Conservation (phyloP, 2,797 vertebrate species). For the Hippoglossus hippoglossus region DNA sequence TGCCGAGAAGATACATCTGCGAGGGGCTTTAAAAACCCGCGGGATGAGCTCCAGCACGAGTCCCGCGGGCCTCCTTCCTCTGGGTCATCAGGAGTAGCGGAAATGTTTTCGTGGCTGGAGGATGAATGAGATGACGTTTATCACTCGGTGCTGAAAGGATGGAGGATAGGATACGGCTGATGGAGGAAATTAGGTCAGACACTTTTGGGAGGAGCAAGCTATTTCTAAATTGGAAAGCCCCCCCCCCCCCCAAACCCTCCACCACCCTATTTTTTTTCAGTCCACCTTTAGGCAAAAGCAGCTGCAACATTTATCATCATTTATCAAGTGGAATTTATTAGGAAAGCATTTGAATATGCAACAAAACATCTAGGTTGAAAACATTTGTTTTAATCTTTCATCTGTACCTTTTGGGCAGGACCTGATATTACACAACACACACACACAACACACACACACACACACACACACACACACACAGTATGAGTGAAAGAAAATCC, state of each 20-base stretch:
- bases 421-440: conserved; percentile 28
- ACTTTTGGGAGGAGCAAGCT: conserved; percentile 8
- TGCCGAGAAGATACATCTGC: conserved; percentile 9
- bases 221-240: conserved; percentile 10
- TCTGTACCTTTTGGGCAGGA: conserved; percentile 23
- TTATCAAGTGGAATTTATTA: conserved; percentile 36
- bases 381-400: conserved; percentile 42
- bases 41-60: conserved; percentile 5
- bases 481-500: conserved; percentile 30
- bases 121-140: conserved; percentile 18
- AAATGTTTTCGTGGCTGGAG: conserved; percentile 9
- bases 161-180: not conserved
- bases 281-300: conserved; percentile 10
- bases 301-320: conserved; percentile 42
- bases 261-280: not conserved
- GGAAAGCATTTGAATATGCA: conserved; percentile 35
- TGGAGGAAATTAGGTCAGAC: conserved; percentile 34
- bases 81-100: conserved; percentile 28
- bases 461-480: conserved; percentile 1
- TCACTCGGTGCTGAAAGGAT: conserved; percentile 8
- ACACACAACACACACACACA: conserved; percentile 5
- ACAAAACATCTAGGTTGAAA: conserved; percentile 32
- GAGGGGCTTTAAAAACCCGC: conserved; percentile 4
- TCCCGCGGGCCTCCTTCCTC: conserved; percentile 29
- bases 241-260: not conserved